These are phyloP conservation scores for Gisinianus flammeolus DNA, from an alignment of 2,888 invertebrate genomes.

Conservation along the genomic window DNA sequence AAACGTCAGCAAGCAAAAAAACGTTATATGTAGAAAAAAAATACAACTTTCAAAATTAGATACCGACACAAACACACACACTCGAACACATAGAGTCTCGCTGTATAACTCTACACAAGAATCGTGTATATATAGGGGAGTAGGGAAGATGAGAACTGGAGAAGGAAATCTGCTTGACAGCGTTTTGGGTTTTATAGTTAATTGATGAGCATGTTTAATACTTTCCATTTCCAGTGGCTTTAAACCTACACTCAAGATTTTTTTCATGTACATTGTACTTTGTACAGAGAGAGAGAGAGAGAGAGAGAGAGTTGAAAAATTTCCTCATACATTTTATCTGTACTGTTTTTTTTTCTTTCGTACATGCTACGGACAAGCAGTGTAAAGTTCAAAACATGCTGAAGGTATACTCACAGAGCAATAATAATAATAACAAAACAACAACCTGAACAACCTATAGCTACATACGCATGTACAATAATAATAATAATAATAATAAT, in stretches of 20 bases:
- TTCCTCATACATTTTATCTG: neutral
- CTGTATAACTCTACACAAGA: too few species aligned
- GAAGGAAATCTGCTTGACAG: constrained; percentile 18
- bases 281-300: too few species aligned
- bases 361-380: neutral
- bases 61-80: neutral
- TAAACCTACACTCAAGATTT: neutral
- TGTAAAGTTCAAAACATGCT: constrained; percentile 1
- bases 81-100: too few species aligned
- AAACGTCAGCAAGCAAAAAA: constrained; percentile 5
- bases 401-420: neutral
- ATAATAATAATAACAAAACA: neutral
- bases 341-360: neutral
- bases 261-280: neutral
- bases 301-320: neutral
- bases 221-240: constrained; percentile 18
- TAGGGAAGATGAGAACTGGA: neutral
- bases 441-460: neutral
- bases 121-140: neutral
- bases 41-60: neutral
- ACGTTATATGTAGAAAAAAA: constrained; percentile 1
- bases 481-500: neutral
- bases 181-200: constrained; percentile 18
- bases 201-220: constrained; percentile 18
- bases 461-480: neutral